These are phyloP conservation scores for Anthoscopus minutus DNA, from an alignment of 2,113 vertebrate species.

Conservation along the genomic window DNA sequence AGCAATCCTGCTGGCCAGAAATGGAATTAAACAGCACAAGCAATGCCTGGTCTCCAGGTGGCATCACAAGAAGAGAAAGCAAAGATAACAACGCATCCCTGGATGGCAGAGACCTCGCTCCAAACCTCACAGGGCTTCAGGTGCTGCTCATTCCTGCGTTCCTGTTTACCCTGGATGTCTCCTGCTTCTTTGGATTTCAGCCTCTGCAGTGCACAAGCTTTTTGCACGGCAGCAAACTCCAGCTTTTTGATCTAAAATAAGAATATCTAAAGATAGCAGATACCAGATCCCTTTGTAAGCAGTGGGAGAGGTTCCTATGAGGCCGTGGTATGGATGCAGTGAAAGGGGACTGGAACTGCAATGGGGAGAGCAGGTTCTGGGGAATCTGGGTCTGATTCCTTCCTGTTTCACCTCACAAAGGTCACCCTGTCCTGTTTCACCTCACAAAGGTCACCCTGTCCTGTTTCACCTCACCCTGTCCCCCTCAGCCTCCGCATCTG, in stretches of 20 bases:
- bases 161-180: accelerated
- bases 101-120: background rate
- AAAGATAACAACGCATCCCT: background rate
- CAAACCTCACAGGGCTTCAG: accelerated
- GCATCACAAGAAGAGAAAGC: background rate
- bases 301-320: accelerated
- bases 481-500: background rate
- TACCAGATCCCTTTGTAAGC: background rate
- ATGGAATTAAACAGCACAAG: accelerated
- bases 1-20: background rate
- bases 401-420: background rate
- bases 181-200: background rate
- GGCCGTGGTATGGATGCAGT: accelerated
- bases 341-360: background rate
- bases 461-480: background rate
- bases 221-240: background rate
- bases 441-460: no score
- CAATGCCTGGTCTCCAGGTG: background rate
- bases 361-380: background rate
- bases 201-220: no score
- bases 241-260: background rate
- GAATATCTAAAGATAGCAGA: accelerated
- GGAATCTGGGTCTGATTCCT: background rate
- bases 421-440: background rate
- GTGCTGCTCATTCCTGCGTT: background rate